These are phyloP conservation scores for Chaetura pelagica DNA, from an alignment of 2,113 vertebrate species.

Conservation along the genomic window DNA sequence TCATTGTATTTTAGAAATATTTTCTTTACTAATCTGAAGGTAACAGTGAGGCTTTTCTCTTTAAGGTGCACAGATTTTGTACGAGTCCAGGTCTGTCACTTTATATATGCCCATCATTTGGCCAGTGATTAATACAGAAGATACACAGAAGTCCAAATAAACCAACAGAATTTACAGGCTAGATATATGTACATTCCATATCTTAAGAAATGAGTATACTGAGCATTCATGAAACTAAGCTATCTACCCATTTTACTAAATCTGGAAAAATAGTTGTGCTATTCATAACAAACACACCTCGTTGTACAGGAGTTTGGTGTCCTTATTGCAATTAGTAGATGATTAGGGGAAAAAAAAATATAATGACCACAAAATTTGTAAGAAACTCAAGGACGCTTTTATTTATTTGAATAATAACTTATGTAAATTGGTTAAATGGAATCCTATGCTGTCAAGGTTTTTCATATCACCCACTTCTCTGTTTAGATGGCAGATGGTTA, in stretches of 20 bases:
- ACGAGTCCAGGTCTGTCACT: accelerated
- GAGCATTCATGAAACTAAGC: not conserved
- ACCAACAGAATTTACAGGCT: not conserved
- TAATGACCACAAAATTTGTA: not conserved
- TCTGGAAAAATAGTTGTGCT: not conserved
- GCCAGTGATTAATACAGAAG: not conserved
- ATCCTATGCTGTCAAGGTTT: conserved; percentile 15
- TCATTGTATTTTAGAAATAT: not conserved
- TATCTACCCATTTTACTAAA: not conserved
- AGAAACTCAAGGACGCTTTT: conserved; percentile 3
- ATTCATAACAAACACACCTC: not conserved
- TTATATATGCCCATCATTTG: not conserved
- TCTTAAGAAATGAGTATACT: not conserved
- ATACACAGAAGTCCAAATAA: not conserved
- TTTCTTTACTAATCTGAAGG: not conserved
- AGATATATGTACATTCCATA: not conserved
- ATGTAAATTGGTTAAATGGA: conserved; percentile 41
- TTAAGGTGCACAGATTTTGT: not conserved
- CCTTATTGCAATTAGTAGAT: not conserved
- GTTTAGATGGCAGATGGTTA: conserved; percentile 49
- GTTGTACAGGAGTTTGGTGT: not conserved
- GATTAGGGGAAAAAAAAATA: not conserved
- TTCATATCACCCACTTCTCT: conserved; percentile 1
- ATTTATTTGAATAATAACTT: conserved; percentile 30
- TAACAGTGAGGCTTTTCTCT: not conserved